These are phyloP conservation scores for Philereme transversata DNA, from an alignment of 2,888 invertebrate genomes.

Conservation along the genomic window DNA sequence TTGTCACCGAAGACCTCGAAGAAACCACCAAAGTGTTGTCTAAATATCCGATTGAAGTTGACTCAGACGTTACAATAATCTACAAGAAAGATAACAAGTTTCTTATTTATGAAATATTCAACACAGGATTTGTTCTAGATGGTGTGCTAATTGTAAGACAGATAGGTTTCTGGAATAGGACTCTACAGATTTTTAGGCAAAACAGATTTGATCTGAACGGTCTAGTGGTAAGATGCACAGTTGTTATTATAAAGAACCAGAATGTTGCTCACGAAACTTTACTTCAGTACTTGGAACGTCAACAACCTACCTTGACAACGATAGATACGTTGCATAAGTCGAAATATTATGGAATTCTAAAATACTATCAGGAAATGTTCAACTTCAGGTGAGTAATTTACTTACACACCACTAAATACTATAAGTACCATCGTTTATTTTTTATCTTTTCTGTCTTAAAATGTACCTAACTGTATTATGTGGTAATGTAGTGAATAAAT, in stretches of 20 bases:
- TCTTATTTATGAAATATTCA: constrained; percentile 78
- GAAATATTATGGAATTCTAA: constrained; percentile 83
- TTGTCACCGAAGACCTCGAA: constrained; percentile 53
- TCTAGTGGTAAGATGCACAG: constrained; percentile 79
- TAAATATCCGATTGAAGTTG: constrained; percentile 65
- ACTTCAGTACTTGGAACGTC: constrained; percentile 75
- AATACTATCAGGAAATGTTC: constrained; percentile 85
- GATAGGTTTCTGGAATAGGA: constrained; percentile 75
- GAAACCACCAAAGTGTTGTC: constrained; percentile 54
- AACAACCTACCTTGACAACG: constrained; percentile 74
- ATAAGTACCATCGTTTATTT: too few relatives aligned
- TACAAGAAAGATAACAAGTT: constrained; percentile 43
- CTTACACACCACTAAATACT: too few relatives aligned
- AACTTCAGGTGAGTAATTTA: constrained; percentile 84
- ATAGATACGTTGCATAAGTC: constrained; percentile 86
- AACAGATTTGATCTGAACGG: constrained; percentile 81
- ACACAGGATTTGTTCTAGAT: constrained; percentile 80
- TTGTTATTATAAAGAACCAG: constrained; percentile 65
- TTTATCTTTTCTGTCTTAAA: too few relatives aligned
- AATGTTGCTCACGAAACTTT: constrained; percentile 69
- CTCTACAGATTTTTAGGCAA: constrained; percentile 59
- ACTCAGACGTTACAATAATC: constrained; percentile 73
- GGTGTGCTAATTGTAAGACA: constrained; percentile 74
- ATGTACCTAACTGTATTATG: too few relatives aligned
- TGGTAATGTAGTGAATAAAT: too few relatives aligned